Evolutionary conservation across 2,797 vertebrate species (phyloP), one percentile per base, ranked within the genome.

Genomic region (Syndactyla subalaris): DNA sequence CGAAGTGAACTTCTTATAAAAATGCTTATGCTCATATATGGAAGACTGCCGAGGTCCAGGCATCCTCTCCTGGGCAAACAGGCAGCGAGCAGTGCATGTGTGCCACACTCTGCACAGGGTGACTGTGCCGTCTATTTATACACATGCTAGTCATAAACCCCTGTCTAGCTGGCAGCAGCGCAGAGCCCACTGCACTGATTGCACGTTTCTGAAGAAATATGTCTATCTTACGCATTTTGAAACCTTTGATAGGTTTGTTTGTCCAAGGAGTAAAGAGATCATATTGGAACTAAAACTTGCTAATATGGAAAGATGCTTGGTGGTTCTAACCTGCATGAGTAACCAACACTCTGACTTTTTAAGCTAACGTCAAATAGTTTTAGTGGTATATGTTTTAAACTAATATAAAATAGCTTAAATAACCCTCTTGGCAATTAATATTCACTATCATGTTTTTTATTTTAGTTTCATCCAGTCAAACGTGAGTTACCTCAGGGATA

Each of bases 291-390:
- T 94, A 96, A 93, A 91, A 81, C 23, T 59, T 46, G 14, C 82
- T 91, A 71, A 93, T 67, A 72, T 12, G 12, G 55, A 87, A 85
- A 79, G 36, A 46, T 46, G 38, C 23, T 46, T 94, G 30, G 39
- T 6, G 22, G 27, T 89, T 86, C 95, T 95, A 96, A 94, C 71
- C n/a, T 77, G 85, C 93, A 95, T 74, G 80, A 92, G 54, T 95
- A 93, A 91, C 57, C 67, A 79, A 71, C 32, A 43, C 0, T 0
- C 54, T 90, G 34, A 86, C 59, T 76, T 82, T 57, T 77, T 71
- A 82, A 89, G 38, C 74, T 95, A 92, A 84, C 61, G 32, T 30
- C 51, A 66, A 73, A 43, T 67, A 70, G 21, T 81, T 73, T 84
- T 84, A 81, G 62, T 59, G 41, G 11, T 48, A 8, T 62, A 38